A percentile compares a stretch with the other conserved stretches of the same genome.
Conservation (phyloP, 2,888 invertebrate genomes). For the Endotricha flammealis region DNA sequence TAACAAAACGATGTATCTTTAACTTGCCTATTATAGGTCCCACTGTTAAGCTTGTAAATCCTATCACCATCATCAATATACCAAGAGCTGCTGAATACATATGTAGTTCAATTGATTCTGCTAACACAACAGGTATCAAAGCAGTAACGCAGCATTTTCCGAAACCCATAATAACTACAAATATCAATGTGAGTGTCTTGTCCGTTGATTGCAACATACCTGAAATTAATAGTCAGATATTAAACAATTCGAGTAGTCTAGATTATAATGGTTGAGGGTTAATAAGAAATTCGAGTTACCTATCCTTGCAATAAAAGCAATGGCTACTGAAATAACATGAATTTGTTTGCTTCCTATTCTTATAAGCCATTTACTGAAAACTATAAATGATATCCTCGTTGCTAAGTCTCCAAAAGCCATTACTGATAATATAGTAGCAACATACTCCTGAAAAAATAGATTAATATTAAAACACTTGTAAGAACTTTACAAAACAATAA, state of each 20-base stretch:
- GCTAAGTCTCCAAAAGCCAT: slow-evolving; percentile 81
- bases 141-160: not conserved
- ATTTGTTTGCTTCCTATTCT: slow-evolving; percentile 78
- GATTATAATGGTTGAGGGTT: no score
- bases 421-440: slow-evolving; percentile 80
- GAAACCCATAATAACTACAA: not conserved
- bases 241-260: no score
- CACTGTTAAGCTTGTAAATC: slow-evolving; percentile 64
- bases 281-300: no score
- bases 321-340: slow-evolving; percentile 77
- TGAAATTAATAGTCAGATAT: not conserved
- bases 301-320: slow-evolving; percentile 78
- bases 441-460: slow-evolving; percentile 58
- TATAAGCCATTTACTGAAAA: slow-evolving; percentile 68
- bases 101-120: slow-evolving; percentile 31
- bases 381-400: slow-evolving; percentile 77
- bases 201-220: not conserved
- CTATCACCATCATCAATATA: slow-evolving; percentile 73
- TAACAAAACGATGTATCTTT: no score
- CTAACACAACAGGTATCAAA: not conserved
- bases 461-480: no score
- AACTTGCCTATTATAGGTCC: slow-evolving; percentile 79
- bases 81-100: slow-evolving; percentile 80
- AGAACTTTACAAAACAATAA: no score
- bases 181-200: not conserved